Evolutionary conservation across 30 jellyfish, hydroid and myxozoan species (phyloP), one percentile per base, ranked within the genome.

Genomic region (Hydractinia symbiolongicarpus): DNA sequence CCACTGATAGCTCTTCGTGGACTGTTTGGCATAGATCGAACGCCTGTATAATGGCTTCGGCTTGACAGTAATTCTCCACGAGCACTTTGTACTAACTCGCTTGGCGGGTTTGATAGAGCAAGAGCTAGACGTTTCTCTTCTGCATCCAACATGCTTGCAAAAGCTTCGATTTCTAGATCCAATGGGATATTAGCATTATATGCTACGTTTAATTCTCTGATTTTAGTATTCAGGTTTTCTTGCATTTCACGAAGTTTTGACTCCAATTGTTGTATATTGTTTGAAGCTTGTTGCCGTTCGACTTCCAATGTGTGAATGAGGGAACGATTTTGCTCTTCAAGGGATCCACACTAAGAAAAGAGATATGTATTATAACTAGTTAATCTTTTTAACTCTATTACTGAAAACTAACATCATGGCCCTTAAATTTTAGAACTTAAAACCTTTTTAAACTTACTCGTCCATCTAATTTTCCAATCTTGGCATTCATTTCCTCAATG

Each of bases 91-190:
- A 8, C 55, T 5, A 77, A n/a, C 60, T 77, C 85, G n/a, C 85
- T 53, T 53, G 96, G 96, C 61, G 84, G 81, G 81, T 61, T 83
- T 57, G 72, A 75, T 17, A 89, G 87, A 19, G 94, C 87, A 62
- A 79, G 66, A 20, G 79, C n/a, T 30, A 89, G 85, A 49, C 96
- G 83, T 6, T 85, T 73, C 80, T 84, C 95, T 71, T 89, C 97
- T 7, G 95, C 95, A 53, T 89, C 97, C 61, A 89, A 83, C 15
- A 89, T 9, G 5, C 67, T 77, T 30, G 94, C 90, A 67, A 89
- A 84, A 3, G 97, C 97, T 50, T 85, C 97, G 72, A 89, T 82
- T 84, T 89, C 95, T n/a, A 89, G 85, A 55, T 84, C 92, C 83
- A 89, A 53, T 5, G 97, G 97, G 21, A 86, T 79, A 56, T 81